phyloP scores from a whole-genome alignment of 2,797 vertebrate genomes.

The Momotus momota region DNA sequence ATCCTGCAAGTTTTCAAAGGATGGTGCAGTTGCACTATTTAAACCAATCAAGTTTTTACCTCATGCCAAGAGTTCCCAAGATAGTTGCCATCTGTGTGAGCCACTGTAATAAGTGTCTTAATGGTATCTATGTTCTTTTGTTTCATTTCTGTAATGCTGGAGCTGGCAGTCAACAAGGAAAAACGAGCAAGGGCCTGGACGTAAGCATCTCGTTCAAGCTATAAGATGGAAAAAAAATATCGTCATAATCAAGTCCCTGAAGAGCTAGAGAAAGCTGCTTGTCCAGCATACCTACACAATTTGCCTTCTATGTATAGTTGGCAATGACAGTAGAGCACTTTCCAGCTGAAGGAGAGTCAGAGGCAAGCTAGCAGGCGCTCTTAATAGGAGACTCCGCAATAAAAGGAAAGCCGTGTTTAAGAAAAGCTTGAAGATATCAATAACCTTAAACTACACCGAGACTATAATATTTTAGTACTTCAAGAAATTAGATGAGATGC shows the following conservation, averaged over 20 bases:
- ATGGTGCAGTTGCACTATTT: background rate
- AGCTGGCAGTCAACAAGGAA: conserved; percentile 95
- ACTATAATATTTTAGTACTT: background rate
- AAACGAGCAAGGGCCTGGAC: conserved; percentile 97
- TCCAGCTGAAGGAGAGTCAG: background rate
- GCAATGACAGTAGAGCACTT: background rate
- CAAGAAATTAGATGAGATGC: background rate
- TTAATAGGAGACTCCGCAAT: background rate
- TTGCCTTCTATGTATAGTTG: background rate
- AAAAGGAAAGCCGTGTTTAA: background rate
- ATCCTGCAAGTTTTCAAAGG: background rate
- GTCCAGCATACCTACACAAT: background rate
- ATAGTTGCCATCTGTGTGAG: conserved; percentile 98
- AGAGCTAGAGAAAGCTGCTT: background rate
- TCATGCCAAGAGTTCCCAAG: conserved; percentile 98
- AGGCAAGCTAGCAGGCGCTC: background rate
- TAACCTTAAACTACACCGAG: background rate
- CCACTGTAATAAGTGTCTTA: conserved; percentile 98
- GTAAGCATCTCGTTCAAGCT: conserved; percentile 97
- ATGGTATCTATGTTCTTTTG: conserved; percentile 99
- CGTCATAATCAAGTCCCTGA: background rate
- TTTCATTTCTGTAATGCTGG: conserved; percentile 99
- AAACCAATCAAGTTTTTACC: conserved; percentile 75
- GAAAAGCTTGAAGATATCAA: background rate
- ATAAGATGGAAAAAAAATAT: conserved; percentile 40